Base-by-base conservation (phyloP, 2,888 invertebrate genomes). In the Acanthosepion lycidas region DNA sequence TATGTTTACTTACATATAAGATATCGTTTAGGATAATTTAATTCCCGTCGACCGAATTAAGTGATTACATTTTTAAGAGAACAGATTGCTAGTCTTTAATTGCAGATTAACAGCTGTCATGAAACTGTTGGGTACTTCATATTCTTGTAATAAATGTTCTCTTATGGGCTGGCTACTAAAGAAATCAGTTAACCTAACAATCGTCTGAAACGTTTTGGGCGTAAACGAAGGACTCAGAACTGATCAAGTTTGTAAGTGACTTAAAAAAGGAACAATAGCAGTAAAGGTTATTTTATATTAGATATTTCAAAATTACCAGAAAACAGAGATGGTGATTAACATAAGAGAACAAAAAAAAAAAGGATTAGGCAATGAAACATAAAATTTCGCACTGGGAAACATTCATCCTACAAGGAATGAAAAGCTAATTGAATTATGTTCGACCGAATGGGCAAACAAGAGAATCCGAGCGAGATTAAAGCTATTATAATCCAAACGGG, bases 401-500 rank as follows among this genome's bases (percentile, higher is more conserved):
- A n/a, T 78, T 33, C 78, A n/a, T n/a, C 78, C 78, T 78, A 78
- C 78, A 78, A 78, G 78, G 33, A 78, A 78, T n/a, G 78, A 78
- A 78, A 78, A 15, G 15, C 78, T 78, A 78, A 78, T 78, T 78
- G 78, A 33, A 78, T 78, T 78, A 78, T n/a, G 9, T 78, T 78
- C 78, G 78, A 33, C 78, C 78, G 78, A 78, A 33, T 78, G 33
- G n/a, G 33, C 78, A 78, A 78, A 78, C 78, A 78, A n/a, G 78
- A 78, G 78, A 78, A 78, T 78, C 78, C 78, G 78, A 78, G n/a
- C 78, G 78, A 78, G 78, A 78, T 78, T 78, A 78, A 33, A 78
- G 33, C 78, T 78, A 78, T 78, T 78, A 78, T 78, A 12, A 15
- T n/a, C 18, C 78, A n/a, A 33, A 33, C 18, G 78, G 78, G 78